Evolutionary conservation across 2,797 vertebrate genomes (phyloP), one percentile per base, ranked within the genome.

Genomic region (Thamnophis elegans): DNA sequence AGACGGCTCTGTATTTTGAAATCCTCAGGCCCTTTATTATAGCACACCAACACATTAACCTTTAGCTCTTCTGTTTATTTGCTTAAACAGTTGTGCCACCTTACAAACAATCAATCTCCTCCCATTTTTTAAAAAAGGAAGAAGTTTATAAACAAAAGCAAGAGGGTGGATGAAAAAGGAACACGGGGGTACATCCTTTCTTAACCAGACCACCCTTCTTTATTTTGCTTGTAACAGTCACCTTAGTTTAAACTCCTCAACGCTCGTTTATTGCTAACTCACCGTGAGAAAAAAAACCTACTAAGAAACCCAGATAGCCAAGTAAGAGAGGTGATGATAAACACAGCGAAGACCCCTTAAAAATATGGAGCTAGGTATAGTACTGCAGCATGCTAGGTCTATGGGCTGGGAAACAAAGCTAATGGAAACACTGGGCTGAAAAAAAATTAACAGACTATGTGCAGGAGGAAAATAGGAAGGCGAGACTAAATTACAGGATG

Each of bases 181-280:
- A 86, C 92, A 0, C 1, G 22, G 26, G 26, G 36, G 25, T 13
- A 42, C 13, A 62, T 68, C 20, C 26, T 55, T 59, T 65, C 26
- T 55, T 82, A 42, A 56, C 42, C 7, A 18, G 28, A 82, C 62
- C 14, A 9, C 3, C 22, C 28, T 56, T 88, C 86, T 88, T 82
- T 82, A 88, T 54, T 82, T 88, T 86, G 92, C 55, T 86, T 87
- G 54, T 42, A 54, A 59, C 18, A 58, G 92, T 55, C 32, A 60
- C 14, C 87, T 88, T 42, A 90, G 10, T 28, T 90, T 51, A 89
- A 87, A 20, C 8, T 65, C 78, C 95, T 95, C 92, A 87, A 94
- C 95, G 95, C 95, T 96, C 82, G 92, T 97, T 97, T 97, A 96
- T 94, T 97, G 97, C 96, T 94, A 96, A 97, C 96, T 97, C 97